phyloP scores from a whole-genome alignment of 2,888 invertebrate genomes.

The Axea sp. region DNA sequence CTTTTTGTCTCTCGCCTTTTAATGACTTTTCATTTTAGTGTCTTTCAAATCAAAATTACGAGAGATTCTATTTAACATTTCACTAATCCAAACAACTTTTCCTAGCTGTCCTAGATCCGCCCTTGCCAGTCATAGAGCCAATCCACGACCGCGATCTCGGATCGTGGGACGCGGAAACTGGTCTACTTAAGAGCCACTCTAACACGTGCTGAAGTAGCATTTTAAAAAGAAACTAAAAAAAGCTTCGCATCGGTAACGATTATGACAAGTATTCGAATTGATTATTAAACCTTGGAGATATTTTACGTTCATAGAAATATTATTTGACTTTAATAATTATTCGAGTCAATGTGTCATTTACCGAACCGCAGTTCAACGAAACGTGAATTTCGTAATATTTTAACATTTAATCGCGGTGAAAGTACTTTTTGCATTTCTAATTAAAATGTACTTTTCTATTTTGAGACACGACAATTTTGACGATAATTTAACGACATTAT shows the following conservation, averaged over 20 bases:
- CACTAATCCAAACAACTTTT: slow-evolving; percentile 56
- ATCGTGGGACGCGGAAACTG: slow-evolving; percentile 64
- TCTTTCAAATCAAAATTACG: neutral
- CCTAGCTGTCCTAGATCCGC: slow-evolving; percentile 49
- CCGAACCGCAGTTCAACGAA: too few relatives aligned
- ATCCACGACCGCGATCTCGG: slow-evolving; percentile 58
- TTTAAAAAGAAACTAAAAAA: slow-evolving; percentile 50
- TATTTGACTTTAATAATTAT: too few relatives aligned
- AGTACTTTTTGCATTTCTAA: too few relatives aligned
- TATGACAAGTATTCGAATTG: slow-evolving; percentile 9
- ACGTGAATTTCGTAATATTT: too few relatives aligned
- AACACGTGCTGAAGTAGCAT: slow-evolving; percentile 54
- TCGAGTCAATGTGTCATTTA: too few relatives aligned
- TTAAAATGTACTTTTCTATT: too few relatives aligned
- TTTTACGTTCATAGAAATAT: neutral
- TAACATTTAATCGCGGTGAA: too few relatives aligned
- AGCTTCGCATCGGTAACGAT: slow-evolving; percentile 42
- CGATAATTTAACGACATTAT: too few relatives aligned
- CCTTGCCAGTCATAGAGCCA: slow-evolving; percentile 31
- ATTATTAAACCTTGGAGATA: slow-evolving; percentile 9
- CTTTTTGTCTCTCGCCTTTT: too few relatives aligned
- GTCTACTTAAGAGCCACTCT: slow-evolving; percentile 63
- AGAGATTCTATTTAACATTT: slow-evolving; percentile 45
- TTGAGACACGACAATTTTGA: too few relatives aligned
- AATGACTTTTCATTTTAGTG: slow-evolving; percentile 7